These are phyloP conservation scores for Calidris pygmaea DNA, from an alignment of 2,113 vertebrate species.

Conservation along the genomic window DNA sequence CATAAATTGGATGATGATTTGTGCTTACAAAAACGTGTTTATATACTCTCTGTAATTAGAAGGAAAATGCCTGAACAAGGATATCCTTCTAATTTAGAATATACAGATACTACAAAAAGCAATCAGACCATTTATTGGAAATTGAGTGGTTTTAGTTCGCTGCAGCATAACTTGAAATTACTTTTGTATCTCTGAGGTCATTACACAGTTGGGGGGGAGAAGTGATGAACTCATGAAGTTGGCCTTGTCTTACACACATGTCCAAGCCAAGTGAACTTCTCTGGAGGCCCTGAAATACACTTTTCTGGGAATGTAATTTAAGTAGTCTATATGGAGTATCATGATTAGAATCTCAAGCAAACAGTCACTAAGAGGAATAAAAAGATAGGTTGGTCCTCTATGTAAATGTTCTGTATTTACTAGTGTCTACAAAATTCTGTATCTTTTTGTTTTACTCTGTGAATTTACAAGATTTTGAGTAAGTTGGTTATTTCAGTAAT, in stretches of 20 bases:
- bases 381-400: neutral
- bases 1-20: neutral
- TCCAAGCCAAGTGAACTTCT: neutral
- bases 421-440: neutral
- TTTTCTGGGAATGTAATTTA: neutral
- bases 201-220: neutral
- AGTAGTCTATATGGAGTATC: neutral
- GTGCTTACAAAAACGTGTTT: neutral
- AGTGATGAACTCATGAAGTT: neutral
- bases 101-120: neutral
- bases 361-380: neutral
- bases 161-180: neutral
- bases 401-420: neutral
- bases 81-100: neutral
- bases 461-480: neutral
- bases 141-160: neutral
- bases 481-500: neutral
- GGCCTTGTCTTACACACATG: neutral
- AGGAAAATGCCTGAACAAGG: neutral
- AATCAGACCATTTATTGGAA: neutral
- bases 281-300: neutral
- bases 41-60: neutral
- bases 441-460: neutral
- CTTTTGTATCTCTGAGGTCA: neutral
- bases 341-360: neutral